Evolutionary conservation across 2,113 vertebrate genomes (phyloP).

Genomic region (Rhinolophus ferrumequinum): DNA sequence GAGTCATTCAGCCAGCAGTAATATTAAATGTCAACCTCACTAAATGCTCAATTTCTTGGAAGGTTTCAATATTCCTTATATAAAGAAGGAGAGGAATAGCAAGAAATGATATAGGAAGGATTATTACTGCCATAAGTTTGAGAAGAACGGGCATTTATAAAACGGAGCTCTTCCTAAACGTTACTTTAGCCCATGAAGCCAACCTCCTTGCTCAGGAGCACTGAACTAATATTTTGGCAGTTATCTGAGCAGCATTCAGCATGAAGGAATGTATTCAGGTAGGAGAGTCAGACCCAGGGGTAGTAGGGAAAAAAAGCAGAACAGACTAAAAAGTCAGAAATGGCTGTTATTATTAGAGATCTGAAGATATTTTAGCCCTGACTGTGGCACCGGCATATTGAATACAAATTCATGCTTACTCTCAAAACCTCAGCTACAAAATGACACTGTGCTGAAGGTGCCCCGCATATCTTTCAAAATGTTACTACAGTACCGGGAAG

Average conservation of each 20-base stretch:
- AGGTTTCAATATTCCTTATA: neutral
- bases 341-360: neutral
- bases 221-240: neutral
- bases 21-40: neutral
- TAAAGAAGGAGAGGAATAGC: neutral
- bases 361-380: neutral
- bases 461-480: neutral
- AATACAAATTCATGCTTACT: constrained; percentile 21
- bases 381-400: neutral
- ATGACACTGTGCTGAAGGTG: neutral
- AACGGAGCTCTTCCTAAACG: neutral
- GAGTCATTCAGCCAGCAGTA: neutral
- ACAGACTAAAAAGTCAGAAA: neutral
- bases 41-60: neutral
- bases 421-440: neutral
- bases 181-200: neutral
- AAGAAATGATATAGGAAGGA: neutral
- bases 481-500: neutral
- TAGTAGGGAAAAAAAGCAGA: neutral
- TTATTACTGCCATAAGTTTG: neutral
- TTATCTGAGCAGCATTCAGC: neutral
- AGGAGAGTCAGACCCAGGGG: neutral
- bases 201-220: neutral
- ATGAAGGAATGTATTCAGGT: neutral
- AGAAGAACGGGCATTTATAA: neutral